Evolutionary conservation across 2,113 vertebrate species (phyloP).

Genomic region (Catharus bicknelli): DNA sequence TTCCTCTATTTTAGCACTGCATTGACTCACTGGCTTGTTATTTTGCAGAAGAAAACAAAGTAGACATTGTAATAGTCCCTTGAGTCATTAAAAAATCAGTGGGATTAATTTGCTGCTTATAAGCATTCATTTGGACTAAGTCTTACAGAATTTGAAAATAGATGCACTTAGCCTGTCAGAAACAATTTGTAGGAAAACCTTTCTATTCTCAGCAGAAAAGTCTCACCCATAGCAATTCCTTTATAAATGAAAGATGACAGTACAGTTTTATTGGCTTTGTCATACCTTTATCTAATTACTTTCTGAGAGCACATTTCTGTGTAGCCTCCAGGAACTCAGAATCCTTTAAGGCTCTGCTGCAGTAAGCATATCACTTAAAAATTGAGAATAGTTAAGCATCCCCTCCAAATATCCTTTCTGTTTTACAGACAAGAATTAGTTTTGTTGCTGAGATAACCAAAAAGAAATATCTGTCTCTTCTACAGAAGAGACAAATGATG

Average conservation of each 20-base stretch:
- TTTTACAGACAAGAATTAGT: not conserved
- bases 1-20: not conserved
- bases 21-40: not conserved
- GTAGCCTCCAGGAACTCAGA: not conserved
- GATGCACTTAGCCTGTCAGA: not conserved
- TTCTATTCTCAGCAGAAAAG: slow-evolving; percentile 3
- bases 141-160: not conserved
- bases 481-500: not conserved
- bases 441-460: not conserved
- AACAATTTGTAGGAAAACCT: not conserved
- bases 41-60: not conserved
- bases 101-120: slow-evolving; percentile 3
- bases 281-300: not conserved
- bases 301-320: not conserved
- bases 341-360: not conserved
- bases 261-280: not conserved
- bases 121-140: not conserved
- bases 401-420: not conserved
- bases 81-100: not conserved
- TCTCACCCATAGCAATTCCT: not conserved
- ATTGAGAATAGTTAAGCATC: not conserved
- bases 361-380: not conserved
- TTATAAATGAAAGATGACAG: not conserved
- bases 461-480: not conserved
- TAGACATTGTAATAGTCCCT: not conserved